Base-by-base conservation (phyloP, 2,888 invertebrate genomes). In the Agapostemon virescens region DNA sequence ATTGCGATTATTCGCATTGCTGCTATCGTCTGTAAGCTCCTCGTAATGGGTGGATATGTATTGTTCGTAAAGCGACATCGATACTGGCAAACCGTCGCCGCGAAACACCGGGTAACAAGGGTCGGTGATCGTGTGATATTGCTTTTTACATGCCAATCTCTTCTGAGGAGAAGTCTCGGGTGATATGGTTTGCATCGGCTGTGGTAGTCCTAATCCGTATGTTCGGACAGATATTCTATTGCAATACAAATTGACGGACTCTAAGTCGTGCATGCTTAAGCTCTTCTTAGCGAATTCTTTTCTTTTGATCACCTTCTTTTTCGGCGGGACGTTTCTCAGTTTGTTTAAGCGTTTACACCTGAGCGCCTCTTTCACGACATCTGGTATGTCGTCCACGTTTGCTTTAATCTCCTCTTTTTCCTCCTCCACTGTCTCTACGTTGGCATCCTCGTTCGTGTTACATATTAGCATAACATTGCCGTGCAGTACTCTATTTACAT, bases 41-140 rank as follows among this genome's bases (percentile, higher is more conserved):
- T 94, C 93, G 84, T 95, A 95, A 86, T 96, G 95, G 83, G 95
- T 94, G 58, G 95, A 94, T 71, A 96, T 93, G 87, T 95, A 95
- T 86, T 96, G 95, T 86, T 95, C 95, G 90, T 96, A 96, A 0
- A 97, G 93, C 9, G 95, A 95, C 83, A 95, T 95, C 0, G 97
- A 97, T 77, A 96, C 95, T 7, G 96, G 95, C 68, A 95, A 94
- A 0, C 97, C 97, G 85, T 97, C 96, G 79, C 94, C 94, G 89
- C 95, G 95, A 87, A 97, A 96, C 33, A 96, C 95, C 0, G 97
- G 97, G 93, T 95, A 96, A 79, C 94, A 94, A 1, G 97, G 97
- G 92, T 97, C 97, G 64, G 96, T 95, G 73, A 97, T 96, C 0
- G 97, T 96, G 90, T 95, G 95, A 40, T 94, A 95, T 75, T 94